phyloP scores from a whole-genome alignment of 2,113 vertebrate genomes.

The Electrona antarctica region DNA sequence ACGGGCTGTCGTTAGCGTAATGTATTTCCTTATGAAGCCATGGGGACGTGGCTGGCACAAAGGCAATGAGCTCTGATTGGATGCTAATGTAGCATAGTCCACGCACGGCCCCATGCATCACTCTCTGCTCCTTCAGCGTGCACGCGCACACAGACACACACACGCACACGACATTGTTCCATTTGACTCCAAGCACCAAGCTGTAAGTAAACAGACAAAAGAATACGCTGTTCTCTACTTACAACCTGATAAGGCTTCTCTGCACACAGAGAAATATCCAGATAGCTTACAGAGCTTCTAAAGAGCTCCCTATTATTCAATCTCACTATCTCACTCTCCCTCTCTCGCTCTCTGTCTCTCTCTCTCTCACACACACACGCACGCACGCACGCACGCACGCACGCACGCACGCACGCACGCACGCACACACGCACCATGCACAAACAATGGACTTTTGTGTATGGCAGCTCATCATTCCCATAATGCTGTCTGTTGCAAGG shows the following conservation, averaged over 20 bases:
- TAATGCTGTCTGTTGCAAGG: not conserved
- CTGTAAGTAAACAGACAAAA: conserved; percentile 50
- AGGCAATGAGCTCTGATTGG: conserved; percentile 75
- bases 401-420: not conserved
- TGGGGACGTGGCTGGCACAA: conserved; percentile 58
- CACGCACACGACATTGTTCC: not conserved
- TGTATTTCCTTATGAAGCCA: conserved; percentile 68
- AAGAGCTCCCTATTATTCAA: too few species aligned
- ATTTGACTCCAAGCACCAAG: conserved; percentile 47
- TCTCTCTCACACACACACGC: not conserved
- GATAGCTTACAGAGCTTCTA: not conserved
- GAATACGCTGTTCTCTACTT: conserved; percentile 4
- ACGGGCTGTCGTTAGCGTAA: conserved; percentile 68
- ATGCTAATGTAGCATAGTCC: conserved; percentile 71
- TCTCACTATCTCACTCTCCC: too few species aligned
- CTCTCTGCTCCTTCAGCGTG: conserved; percentile 32
- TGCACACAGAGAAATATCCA: conserved; percentile 23
- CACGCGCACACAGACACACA: conserved; percentile 2
- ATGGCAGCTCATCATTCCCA: not conserved
- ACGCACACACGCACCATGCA: not conserved
- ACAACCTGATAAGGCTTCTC: conserved; percentile 7
- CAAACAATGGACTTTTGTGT: not conserved
- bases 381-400: not conserved
- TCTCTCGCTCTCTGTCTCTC: too few species aligned
- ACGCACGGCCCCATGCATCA: conserved; percentile 36